phyloP scores from a whole-genome alignment of 2,888 invertebrate genomes.

The Ypsolopha sequella region DNA sequence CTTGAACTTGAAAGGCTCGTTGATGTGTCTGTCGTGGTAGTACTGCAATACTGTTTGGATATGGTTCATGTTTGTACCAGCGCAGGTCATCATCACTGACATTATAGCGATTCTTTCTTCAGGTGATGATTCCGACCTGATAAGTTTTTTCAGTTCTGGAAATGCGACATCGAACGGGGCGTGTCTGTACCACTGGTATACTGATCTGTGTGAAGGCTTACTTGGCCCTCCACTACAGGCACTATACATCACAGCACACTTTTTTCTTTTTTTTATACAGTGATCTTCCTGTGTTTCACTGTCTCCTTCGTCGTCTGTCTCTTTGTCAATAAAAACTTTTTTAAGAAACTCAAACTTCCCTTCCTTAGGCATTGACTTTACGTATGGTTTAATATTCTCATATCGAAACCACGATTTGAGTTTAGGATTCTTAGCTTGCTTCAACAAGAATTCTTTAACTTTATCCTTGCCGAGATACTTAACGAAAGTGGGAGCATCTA shows the following conservation, averaged over 20 bases:
- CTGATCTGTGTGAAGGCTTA: background rate
- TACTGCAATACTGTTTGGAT: conserved; percentile 28
- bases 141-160: conserved; percentile 30
- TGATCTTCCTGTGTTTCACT: conserved; percentile 8
- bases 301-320: conserved; percentile 12
- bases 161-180: conserved; percentile 38
- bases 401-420: conserved; percentile 16
- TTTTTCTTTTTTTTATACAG: too few species aligned
- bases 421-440: conserved; percentile 14
- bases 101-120: conserved; percentile 28
- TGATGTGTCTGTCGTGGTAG: conserved; percentile 30
- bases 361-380: conserved; percentile 28
- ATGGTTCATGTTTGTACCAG: conserved; percentile 21
- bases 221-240: too few species aligned
- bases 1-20: conserved; percentile 24
- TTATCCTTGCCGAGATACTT: conserved; percentile 31
- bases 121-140: conserved; percentile 31
- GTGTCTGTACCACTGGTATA: conserved; percentile 34
- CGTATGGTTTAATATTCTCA: conserved; percentile 25
- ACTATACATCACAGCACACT: too few species aligned
- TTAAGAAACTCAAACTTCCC: conserved; percentile 36
- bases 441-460: conserved; percentile 28
- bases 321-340: conserved; percentile 29
- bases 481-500: conserved; percentile 36
- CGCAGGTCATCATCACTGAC: conserved; percentile 25